A percentile compares a stretch with the other conserved stretches of the same genome.
phyloP scores from a whole-genome alignment of 2,113 vertebrate genomes.

The Corythaixoides concolor region DNA sequence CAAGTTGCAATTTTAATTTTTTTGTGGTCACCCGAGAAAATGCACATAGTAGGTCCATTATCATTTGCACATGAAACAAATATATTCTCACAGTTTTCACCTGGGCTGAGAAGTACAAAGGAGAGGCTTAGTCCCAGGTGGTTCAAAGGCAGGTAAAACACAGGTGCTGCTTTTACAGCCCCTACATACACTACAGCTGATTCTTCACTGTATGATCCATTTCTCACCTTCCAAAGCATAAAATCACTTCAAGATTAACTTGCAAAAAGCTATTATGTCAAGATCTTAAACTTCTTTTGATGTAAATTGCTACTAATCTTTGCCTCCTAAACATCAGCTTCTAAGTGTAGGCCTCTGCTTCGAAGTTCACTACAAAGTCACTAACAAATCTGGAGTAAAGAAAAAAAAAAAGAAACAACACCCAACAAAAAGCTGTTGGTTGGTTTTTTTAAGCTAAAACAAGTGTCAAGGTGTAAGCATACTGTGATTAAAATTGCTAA shows the following conservation, averaged over 20 bases:
- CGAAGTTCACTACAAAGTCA: background rate
- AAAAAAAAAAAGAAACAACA: too few relatives aligned
- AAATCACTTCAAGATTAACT: background rate
- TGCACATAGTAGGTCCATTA: rapidly evolving
- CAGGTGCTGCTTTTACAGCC: background rate
- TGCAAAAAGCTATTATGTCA: background rate
- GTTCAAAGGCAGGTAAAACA: background rate
- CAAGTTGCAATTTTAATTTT: too few relatives aligned
- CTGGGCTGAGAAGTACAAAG: background rate
- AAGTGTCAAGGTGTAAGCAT: background rate
- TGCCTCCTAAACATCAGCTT: background rate
- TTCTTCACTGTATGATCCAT: background rate
- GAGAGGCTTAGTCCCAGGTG: background rate
- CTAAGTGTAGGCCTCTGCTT: background rate
- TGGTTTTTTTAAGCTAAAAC: background rate
- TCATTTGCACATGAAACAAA: background rate
- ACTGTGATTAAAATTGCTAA: background rate
- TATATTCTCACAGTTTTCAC: background rate
- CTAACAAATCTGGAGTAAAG: background rate
- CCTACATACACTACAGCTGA: background rate
- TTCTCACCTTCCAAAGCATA: background rate
- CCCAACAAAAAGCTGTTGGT: too few relatives aligned
- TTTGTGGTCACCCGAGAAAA: background rate
- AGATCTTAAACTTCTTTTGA: background rate
- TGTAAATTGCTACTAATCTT: background rate